Evolutionary conservation across 64 coral and sea anemone species (phyloP).

Genomic region (Stichodactyla helianthus): DNA sequence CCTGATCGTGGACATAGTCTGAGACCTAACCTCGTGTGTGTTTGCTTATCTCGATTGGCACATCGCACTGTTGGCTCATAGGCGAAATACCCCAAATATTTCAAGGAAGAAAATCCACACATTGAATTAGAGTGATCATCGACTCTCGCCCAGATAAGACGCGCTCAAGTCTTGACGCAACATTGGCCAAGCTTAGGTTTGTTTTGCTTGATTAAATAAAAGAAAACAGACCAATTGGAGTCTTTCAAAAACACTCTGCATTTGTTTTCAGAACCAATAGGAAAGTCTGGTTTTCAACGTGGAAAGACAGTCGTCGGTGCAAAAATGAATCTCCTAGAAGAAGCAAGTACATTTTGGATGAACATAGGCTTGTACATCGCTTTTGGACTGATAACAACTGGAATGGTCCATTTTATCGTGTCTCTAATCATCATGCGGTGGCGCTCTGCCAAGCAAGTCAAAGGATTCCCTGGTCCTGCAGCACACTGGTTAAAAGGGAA

Average conservation of each 20-base stretch:
- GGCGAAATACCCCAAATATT: constrained; percentile 9
- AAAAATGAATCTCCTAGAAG: background rate
- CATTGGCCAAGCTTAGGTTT: background rate
- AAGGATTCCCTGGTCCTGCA: constrained; percentile 17
- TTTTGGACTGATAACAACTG: background rate
- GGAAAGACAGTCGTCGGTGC: background rate
- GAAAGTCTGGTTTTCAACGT: background rate
- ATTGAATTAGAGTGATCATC: constrained; percentile 16
- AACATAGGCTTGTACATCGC: constrained; percentile 1
- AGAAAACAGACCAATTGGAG: background rate
- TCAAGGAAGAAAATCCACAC: background rate
- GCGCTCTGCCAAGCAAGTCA: constrained; percentile 29
- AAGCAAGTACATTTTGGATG: background rate
- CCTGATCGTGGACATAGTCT: constrained; percentile 16
- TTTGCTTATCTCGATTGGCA: constrained; percentile 27
- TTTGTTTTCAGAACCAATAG: background rate
- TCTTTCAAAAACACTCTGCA: background rate
- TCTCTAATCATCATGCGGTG: constrained; percentile 3
- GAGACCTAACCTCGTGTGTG: constrained; percentile 8
- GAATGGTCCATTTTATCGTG: background rate
- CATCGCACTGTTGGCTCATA: background rate
- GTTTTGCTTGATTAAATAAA: background rate
- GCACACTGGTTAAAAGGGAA: constrained; percentile 28
- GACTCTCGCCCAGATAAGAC: constrained; percentile 11
- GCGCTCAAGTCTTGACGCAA: background rate